Evolutionary conservation across 2,888 invertebrate species (phyloP), one percentile per base, ranked within the genome.

Genomic region (Xestia rhomboidea): DNA sequence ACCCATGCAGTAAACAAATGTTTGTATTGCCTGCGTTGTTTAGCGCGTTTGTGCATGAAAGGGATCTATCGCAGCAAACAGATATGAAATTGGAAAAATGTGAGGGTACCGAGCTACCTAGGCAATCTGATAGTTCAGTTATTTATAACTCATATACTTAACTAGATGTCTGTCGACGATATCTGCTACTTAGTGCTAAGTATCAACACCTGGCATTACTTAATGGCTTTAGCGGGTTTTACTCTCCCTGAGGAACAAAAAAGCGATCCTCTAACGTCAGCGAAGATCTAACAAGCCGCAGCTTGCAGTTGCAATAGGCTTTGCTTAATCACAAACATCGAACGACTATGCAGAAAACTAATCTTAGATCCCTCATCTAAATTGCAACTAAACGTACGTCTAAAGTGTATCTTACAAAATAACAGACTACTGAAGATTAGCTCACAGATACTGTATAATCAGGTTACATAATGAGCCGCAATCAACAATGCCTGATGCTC

Each of bases 361-460:
- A 83, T 82, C 79, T 85, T 34, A 67, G 78, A 84, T 79, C 69
- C 77, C 63, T 66, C 81, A 71, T 68, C 77, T 44, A 77, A 88
- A 85, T 87, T 86, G 70, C 85, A 78, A 70, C 86, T 79, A 83
- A 87, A 82, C 73, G 76, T 73, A 80, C 83, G 49, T 62, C 73
- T 77, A 73, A 83, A 87, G 81, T 68, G 79, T 83, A 81, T 86
- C 79, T 84, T 82, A 85, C 62, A 83, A 87, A 88, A 84, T 88
- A 83, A 87, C 77, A 87, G 81, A 69, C 86, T 88, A 88, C 87
- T 83, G 87, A 60, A 88, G 83, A 88, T 88, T 87, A 86, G 73
- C 54, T 79, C 82, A 80, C 76, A 82, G 70, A 87, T 85, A 81
- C 82, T 87, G 86, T 88, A 88, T 88, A 88, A 88, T 88, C 87